phyloP scores from a whole-genome alignment of 2,888 invertebrate species.

The Mythimna albipuncta region DNA sequence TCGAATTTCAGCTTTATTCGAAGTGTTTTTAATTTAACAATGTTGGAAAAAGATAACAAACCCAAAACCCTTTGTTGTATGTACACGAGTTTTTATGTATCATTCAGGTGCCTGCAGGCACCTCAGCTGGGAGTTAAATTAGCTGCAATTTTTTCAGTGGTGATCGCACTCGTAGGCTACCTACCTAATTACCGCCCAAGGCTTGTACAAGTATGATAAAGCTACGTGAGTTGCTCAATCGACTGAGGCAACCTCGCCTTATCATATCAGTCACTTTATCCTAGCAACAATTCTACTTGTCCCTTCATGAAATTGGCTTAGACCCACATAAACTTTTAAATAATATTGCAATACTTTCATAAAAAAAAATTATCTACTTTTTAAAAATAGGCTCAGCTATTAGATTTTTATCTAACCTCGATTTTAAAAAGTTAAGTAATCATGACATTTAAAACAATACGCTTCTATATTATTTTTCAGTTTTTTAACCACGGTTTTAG shows the following conservation, averaged over 20 bases:
- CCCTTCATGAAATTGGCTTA: not conserved
- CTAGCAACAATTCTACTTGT: conserved; percentile 9
- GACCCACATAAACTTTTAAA: not conserved
- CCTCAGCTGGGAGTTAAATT: not conserved
- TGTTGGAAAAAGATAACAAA: not conserved
- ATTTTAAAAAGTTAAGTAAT: conserved; percentile 21
- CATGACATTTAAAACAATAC: conserved; percentile 26
- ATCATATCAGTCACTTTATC: not conserved
- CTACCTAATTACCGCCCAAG: conserved; percentile 10
- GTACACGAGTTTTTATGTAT: too few relatives aligned
- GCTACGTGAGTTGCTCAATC: conserved; percentile 1
- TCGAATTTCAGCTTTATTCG: not conserved
- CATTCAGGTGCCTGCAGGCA: not conserved
- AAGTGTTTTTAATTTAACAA: not conserved
- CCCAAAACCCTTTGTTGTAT: not conserved
- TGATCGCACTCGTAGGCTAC: not conserved
- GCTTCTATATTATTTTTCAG: conserved; percentile 30
- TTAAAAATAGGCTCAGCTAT: conserved; percentile 22
- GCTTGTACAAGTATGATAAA: not conserved
- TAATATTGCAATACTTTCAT: not conserved
- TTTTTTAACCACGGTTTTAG: conserved; percentile 17
- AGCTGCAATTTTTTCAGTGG: not conserved
- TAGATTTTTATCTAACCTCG: conserved; percentile 22
- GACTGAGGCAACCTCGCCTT: not conserved
- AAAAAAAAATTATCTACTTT: conserved; percentile 19